These are phyloP conservation scores for Elephantulus edwardii DNA, from an alignment of 2,113 vertebrate species.

Conservation along the genomic window DNA sequence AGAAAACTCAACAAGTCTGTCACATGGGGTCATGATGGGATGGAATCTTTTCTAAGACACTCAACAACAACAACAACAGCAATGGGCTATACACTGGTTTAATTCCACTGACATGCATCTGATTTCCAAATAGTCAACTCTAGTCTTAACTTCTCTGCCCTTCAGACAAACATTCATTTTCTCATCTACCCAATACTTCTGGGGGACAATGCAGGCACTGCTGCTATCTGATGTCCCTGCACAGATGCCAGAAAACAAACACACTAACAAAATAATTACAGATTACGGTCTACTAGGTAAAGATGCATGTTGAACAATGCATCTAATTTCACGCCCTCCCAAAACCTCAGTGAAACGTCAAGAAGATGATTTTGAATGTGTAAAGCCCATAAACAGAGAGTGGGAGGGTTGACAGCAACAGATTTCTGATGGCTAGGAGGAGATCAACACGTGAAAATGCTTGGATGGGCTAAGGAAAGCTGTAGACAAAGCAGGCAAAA, in stretches of 20 bases:
- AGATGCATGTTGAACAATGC: not conserved
- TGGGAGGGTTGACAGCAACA: not conserved
- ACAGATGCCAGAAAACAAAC: conserved; percentile 3
- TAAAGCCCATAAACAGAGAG: not conserved
- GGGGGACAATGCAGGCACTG: not conserved
- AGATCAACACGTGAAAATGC: conserved; percentile 18
- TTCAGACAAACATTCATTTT: conserved; percentile 19
- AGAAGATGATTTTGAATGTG: conserved; percentile 16
- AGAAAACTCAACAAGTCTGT: not conserved
- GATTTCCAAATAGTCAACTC: not conserved
- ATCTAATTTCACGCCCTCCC: not conserved
- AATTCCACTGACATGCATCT: conserved; percentile 38
- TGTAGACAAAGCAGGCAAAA: not conserved
- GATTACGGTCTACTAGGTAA: not conserved
- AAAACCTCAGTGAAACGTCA: conserved; percentile 37
- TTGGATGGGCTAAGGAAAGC: not conserved
- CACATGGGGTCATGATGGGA: not conserved
- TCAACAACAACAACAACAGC: not conserved
- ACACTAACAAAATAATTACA: conserved; percentile 12
- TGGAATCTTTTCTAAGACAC: not conserved
- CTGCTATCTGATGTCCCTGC: not conserved
- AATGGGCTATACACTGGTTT: too few relatives aligned
- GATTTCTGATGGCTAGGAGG: not conserved
- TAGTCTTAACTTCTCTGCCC: not conserved
- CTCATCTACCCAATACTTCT: conserved; percentile 21